A percentile compares a stretch with the other conserved stretches of the same genome.
Conservation (phyloP, 2,113 vertebrate species). For the Cottus gobio region DNA sequence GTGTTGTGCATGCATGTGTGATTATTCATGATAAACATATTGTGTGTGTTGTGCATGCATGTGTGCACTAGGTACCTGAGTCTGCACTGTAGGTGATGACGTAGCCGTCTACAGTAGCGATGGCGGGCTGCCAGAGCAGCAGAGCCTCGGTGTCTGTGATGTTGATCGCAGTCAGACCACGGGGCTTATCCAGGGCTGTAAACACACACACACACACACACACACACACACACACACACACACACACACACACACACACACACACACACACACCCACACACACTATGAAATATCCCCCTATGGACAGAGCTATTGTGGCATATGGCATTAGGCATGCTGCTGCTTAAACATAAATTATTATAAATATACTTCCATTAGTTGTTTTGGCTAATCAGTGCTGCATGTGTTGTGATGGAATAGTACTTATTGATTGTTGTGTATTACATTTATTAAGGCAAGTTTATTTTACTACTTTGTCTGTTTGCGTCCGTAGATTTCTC, state of each 20-base stretch:
- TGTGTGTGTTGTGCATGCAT: too few relatives aligned
- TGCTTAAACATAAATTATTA: background rate
- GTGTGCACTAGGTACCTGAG: constrained; percentile 78
- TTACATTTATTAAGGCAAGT: background rate
- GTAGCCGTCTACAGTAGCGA: constrained; percentile 93
- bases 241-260: constrained; percentile 39
- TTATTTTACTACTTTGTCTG: background rate
- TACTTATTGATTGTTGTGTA: background rate
- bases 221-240: constrained; percentile 27
- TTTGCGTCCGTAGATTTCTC: background rate
- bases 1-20: background rate
- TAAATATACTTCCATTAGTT: background rate
- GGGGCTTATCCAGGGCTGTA: constrained; percentile 93
- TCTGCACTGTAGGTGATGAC: constrained; percentile 91
- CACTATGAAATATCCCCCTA: background rate
- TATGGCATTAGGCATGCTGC: background rate
- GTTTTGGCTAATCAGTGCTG: too few relatives aligned
- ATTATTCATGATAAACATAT: background rate
- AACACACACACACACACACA: constrained; percentile 44
- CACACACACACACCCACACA: constrained; percentile 39
- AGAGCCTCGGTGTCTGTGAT: constrained; percentile 92
- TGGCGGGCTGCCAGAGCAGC: constrained; percentile 94
- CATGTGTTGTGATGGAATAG: too few relatives aligned
- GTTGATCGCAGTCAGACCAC: constrained; percentile 89
- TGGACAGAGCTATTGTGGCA: background rate